Percentiles rank a stretch among this genome's conserved stretches.
These are phyloP conservation scores for Dermatemys mawii DNA, from an alignment of 2,113 vertebrate species.

Conservation along the genomic window DNA sequence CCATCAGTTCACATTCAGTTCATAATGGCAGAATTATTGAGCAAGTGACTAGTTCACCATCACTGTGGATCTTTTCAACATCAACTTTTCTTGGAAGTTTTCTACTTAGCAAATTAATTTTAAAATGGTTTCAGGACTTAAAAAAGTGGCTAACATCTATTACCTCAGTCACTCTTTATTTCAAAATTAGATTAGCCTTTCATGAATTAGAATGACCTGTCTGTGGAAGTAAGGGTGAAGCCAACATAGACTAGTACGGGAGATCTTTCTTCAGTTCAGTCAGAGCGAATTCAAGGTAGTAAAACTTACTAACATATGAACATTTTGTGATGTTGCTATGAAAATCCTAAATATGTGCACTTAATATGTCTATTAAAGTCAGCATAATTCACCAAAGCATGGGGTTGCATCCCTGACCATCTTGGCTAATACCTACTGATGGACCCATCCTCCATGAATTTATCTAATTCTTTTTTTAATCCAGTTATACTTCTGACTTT, in stretches of 20 bases:
- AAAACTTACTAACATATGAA: neutral
- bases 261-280: neutral
- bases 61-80: slow-evolving; percentile 38
- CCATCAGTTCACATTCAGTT: slow-evolving; percentile 58
- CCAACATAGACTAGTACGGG: neutral
- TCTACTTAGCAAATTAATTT: slow-evolving; percentile 43
- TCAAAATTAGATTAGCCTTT: slow-evolving; percentile 25
- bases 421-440: no score
- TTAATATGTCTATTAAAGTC: neutral
- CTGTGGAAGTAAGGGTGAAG: neutral
- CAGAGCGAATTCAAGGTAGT: neutral
- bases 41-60: slow-evolving; percentile 14
- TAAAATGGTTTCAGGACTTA: slow-evolving; percentile 28
- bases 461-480: no score
- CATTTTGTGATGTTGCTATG: neutral
- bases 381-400: neutral
- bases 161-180: slow-evolving; percentile 31
- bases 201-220: neutral
- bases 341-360: neutral
- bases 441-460: no score
- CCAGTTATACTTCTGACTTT: no score
- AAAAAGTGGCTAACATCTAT: slow-evolving; percentile 27
- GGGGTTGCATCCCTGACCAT: no score
- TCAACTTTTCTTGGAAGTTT: slow-evolving; percentile 13
- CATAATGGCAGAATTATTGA: slow-evolving; percentile 52